Base-by-base conservation (phyloP, 2,888 invertebrate species). In the Agriopis aurantiaria region DNA sequence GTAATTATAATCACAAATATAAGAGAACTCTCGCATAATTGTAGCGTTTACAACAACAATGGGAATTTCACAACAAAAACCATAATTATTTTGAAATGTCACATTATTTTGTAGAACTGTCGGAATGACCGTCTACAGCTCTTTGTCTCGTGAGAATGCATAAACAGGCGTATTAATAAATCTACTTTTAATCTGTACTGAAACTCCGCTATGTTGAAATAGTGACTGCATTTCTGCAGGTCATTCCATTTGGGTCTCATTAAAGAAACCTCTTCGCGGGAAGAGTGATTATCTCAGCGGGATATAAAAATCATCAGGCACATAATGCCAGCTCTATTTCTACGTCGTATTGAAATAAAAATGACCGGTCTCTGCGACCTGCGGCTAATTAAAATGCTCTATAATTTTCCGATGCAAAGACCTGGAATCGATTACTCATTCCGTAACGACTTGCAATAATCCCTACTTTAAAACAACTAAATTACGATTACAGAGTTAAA, bases 61-160 rank as follows among this genome's bases (percentile, higher is more conserved):
- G 71, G 51, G 60, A 72, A 75, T 75, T 75, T 68, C 64, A 71
- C 65, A 68, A 73, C 69, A 78, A 74, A 69, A 70, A 69, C 64
- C 49, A 75, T 75, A 84, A 88, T 88, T 88, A 85, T 85, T 82
- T 80, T 73, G 75, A 86, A 88, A 88, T 88, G 88, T 86, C 87
- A 83, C 84, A 82, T 84, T 81, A 83, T 85, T 81, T 78, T 81
- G 78, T 80, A 75, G 72, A 71, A 69, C 77, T 74, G 76, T 78
- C 75, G 69, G 60, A 53, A 53, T 56, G 59, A 53, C 65, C 68
- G 56, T 62, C 58, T 52, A 57, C 76, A 68, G 58, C 71, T 70
- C 77, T 78, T 81, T 79, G 78, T 83, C 81, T 76, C 80, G 79
- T 85, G 84, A 76, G 85, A 86, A 81, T 77, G 64, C 73, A 71